Evolutionary conservation across 2,113 vertebrate species (phyloP).

Genomic region (Alligator sinensis): DNA sequence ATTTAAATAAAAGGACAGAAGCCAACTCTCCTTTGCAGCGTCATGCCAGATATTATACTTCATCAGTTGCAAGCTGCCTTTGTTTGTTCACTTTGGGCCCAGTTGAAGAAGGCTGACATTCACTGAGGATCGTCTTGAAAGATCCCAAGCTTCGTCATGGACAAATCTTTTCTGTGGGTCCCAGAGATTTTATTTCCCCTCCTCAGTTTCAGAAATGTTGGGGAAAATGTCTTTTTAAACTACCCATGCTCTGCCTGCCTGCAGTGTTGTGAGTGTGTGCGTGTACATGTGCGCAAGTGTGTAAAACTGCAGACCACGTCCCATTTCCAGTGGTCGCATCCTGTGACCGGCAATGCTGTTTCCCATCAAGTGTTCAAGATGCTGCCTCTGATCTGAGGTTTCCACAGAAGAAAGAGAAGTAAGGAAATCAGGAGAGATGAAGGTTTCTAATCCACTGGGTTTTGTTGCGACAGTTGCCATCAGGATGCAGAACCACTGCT

Average conservation of each 20-base stretch:
- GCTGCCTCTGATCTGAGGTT: background rate
- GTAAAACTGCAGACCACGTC: background rate
- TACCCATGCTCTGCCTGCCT: background rate
- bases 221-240: background rate
- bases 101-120: background rate
- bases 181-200: background rate
- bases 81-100: constrained; percentile 23
- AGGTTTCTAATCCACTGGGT: constrained; percentile 9
- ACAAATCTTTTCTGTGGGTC: background rate
- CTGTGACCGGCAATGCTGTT: background rate
- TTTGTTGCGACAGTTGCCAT: constrained; percentile 13
- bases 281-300: background rate
- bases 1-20: constrained; percentile 52
- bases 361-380: constrained; percentile 12
- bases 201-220: rapidly evolving
- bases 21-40: background rate
- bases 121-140: background rate
- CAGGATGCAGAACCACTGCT: background rate
- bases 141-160: background rate
- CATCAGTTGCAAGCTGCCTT: background rate
- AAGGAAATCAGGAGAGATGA: constrained; percentile 15
- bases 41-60: constrained; percentile 12
- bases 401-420: background rate
- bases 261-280: background rate
- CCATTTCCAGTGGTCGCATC: background rate